phyloP scores from a whole-genome alignment of 2,113 vertebrate genomes.

The Gymnorhina tibicen region DNA sequence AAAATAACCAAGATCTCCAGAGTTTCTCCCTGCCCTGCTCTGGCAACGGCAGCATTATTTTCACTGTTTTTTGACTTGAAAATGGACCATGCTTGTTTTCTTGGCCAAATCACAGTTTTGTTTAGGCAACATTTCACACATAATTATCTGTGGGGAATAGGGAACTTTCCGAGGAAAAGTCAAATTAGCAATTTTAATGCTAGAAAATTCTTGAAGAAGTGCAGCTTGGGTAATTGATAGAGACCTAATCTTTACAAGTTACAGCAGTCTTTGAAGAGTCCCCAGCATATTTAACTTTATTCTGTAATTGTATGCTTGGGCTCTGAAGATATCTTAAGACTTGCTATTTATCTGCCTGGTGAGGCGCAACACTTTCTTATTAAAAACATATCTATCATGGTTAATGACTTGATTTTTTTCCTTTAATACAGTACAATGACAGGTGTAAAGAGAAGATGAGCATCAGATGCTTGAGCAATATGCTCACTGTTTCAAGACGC shows the following conservation, averaged over 20 bases:
- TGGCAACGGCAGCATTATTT: not conserved
- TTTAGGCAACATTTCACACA: constrained; percentile 52
- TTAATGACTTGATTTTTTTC: constrained; percentile 83
- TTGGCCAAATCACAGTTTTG: not conserved
- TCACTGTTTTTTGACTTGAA: not conserved
- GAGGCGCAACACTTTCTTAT: constrained; percentile 83
- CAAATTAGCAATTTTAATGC: constrained; percentile 57
- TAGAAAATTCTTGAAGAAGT: constrained; percentile 10
- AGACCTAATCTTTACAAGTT: constrained; percentile 49
- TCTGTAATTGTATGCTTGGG: constrained; percentile 61
- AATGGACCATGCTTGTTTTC: not conserved
- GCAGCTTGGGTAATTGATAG: constrained; percentile 36
- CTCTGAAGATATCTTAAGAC: constrained; percentile 75
- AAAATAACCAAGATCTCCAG: not conserved
- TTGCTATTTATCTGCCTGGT: constrained; percentile 80
- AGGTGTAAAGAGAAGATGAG: constrained; percentile 76
- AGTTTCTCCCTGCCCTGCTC: not conserved
- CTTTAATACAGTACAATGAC: constrained; percentile 80
- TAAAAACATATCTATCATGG: constrained; percentile 87
- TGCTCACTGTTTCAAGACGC: constrained; percentile 72
- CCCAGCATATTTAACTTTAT: constrained; percentile 63
- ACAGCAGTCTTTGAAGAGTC: constrained; percentile 63
- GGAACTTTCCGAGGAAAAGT: constrained; percentile 32
- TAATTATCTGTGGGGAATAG: constrained; percentile 43
- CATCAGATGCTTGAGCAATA: constrained; percentile 79